Base-by-base conservation (phyloP, 2,888 invertebrate species). In the Eulithis prunata region DNA sequence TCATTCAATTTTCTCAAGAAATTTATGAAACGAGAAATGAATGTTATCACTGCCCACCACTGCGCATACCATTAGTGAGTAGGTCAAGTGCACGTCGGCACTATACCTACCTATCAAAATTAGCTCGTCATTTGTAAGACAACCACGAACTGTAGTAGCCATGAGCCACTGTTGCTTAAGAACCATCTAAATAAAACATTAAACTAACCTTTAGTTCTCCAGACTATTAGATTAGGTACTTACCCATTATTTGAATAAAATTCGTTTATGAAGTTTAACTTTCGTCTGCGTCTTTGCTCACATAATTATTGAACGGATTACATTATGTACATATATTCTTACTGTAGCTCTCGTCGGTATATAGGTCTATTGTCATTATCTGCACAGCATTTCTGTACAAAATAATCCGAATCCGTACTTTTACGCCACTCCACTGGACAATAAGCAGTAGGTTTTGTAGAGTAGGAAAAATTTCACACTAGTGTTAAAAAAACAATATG, bases 91-190 rank as follows among this genome's bases (percentile, higher is more conserved):
- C 71, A 74, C 67, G 64, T 57, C 64, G 58, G 59, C 66, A 66
- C 66, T 49, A 56, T 56, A 65, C 56, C 67, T 56, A 57, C 70
- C 71, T 68, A 72, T 70, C 73, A 75, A 75, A 75, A 75, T 75
- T 72, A 72, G 72, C 62, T 67, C 71, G 71, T 66, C 70, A 64
- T 75, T 75, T 72, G 75, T 75, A 75, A 75, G 67, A 54, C 68
- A 68, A 62, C 73, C 75, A 73, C 75, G 75, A 71, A 70, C 75
- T n/a, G 54, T 64, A 53, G 70, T 70, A 73, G 65, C 75, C 73
- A 69, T 75, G 75, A 75, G 73, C 69, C 52, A 58, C 56, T 70
- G 68, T 72, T 75, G 73, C 75, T 63, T 70, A 71, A 75, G 71
- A 66, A 71, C 62, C 66, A 61, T 68, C 71, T 72, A 74, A 74